Evolutionary conservation across 1,140 invertebrate species (phyloP).

Genomic region (Conus betulinus): DNA sequence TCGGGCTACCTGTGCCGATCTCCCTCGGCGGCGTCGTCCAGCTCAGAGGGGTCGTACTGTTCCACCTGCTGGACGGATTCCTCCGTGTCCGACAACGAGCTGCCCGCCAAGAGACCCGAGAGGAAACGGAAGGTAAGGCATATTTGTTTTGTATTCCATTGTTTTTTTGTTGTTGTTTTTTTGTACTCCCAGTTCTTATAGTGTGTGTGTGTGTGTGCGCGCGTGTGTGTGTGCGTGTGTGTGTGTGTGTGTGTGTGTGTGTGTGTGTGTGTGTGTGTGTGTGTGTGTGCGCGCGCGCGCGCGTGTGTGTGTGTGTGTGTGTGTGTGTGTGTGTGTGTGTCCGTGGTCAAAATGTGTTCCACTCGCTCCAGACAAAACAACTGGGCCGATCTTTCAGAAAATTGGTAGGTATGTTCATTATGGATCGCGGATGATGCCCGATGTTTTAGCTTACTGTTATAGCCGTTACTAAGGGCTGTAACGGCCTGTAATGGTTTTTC

Average conservation of each 20-base stretch:
- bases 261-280: background rate
- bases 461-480: too few relatives aligned
- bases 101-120: background rate
- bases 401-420: too few relatives aligned
- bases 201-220: background rate
- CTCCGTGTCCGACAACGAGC: constrained; percentile 39
- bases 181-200: too few relatives aligned
- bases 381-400: too few relatives aligned
- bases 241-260: background rate
- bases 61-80: constrained; percentile 45
- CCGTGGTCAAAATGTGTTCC: too few relatives aligned
- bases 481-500: too few relatives aligned
- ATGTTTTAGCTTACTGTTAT: too few relatives aligned
- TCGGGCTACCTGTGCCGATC: background rate
- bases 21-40: constrained; percentile 39
- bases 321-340: background rate
- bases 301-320: background rate
- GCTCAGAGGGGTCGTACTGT: constrained; percentile 33
- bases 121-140: constrained; percentile 30
- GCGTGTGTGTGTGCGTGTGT: background rate
- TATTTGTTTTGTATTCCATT: background rate
- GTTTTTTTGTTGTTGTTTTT: background rate
- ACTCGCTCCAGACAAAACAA: too few relatives aligned
- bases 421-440: too few relatives aligned
- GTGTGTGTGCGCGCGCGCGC: background rate